These are phyloP conservation scores for Trachelipus rathkii DNA, from an alignment of 1,140 invertebrate species.

Conservation along the genomic window DNA sequence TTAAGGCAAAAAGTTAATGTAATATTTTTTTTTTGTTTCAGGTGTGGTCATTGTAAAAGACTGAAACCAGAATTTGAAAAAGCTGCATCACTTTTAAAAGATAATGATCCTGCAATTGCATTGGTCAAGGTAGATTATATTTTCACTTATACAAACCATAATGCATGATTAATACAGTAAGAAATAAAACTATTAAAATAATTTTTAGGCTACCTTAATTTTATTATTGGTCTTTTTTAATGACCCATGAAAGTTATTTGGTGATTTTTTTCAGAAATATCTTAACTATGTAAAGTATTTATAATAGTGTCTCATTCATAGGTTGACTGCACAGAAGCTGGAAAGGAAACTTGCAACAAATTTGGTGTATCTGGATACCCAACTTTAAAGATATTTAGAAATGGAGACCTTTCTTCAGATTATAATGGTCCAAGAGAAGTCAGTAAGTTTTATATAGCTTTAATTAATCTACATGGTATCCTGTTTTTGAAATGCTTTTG, in stretches of 20 bases:
- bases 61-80: conserved; percentile 97
- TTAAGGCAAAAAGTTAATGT: too few species aligned
- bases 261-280: background rate
- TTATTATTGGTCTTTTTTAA: too few species aligned
- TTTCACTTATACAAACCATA: background rate
- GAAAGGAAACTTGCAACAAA: conserved; percentile 85
- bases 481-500: background rate
- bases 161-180: background rate
- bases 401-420: conserved; percentile 80
- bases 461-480: background rate
- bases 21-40: conserved; percentile 49
- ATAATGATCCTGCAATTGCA: conserved; percentile 82
- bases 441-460: conserved; percentile 55
- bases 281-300: background rate
- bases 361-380: conserved; percentile 93
- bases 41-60: conserved; percentile 95
- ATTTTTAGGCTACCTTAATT: too few species aligned
- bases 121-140: conserved; percentile 74
- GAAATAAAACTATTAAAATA: too few species aligned
- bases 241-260: background rate
- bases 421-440: conserved; percentile 96
- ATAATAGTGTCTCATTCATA: conserved; percentile 47
- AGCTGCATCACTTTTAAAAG: conserved; percentile 77
- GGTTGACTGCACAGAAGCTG: conserved; percentile 92
- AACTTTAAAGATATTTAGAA: conserved; percentile 96